Evolutionary conservation across 2,113 vertebrate genomes (phyloP).

Genomic region (Myiopsitta monachus): DNA sequence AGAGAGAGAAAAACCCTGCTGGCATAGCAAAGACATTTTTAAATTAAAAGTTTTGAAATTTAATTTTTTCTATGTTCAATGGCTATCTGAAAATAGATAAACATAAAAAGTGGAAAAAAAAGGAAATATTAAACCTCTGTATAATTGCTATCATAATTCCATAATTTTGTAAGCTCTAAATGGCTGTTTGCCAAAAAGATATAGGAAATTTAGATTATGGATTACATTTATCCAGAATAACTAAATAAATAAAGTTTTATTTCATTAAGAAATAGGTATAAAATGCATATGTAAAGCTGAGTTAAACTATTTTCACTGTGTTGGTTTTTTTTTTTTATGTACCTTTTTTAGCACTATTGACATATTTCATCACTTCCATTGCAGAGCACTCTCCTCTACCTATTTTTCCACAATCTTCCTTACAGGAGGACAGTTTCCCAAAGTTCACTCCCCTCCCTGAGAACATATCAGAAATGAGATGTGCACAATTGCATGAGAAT

Average conservation of each 20-base stretch:
- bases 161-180: neutral
- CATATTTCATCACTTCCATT: neutral
- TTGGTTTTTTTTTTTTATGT: neutral
- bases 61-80: neutral
- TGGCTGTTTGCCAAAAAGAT: neutral
- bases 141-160: neutral
- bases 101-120: neutral
- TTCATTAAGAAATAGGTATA: neutral
- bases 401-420: neutral
- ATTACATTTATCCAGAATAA: neutral
- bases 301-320: neutral
- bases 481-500: neutral
- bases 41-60: neutral
- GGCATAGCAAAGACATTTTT: neutral
- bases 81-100: neutral
- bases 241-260: neutral
- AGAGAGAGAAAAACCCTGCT: rapidly evolving
- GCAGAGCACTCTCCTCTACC: neutral
- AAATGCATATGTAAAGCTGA: neutral
- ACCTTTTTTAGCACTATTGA: neutral
- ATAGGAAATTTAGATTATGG: neutral
- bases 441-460: neutral
- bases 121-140: neutral
- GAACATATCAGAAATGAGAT: neutral
- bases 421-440: neutral